Evolutionary conservation across 2,113 vertebrate genomes (phyloP).

Genomic region (Channa argus): DNA sequence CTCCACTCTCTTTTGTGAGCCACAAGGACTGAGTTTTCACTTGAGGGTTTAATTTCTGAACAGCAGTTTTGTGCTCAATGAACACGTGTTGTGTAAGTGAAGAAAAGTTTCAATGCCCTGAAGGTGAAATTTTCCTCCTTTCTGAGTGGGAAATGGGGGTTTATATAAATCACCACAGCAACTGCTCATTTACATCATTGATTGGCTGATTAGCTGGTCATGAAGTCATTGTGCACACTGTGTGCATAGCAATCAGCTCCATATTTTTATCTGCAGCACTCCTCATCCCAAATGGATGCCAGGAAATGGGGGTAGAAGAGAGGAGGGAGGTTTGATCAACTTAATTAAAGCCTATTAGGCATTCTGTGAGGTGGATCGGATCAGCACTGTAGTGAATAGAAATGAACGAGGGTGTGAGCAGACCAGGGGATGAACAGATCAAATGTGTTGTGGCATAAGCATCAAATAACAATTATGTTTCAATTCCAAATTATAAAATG

Average conservation of each 20-base stretch:
- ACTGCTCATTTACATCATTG: constrained; percentile 89
- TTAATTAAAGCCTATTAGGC: constrained; percentile 92
- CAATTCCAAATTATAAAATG: constrained; percentile 42
- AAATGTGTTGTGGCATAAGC: constrained; percentile 31
- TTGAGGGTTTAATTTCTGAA: not conserved
- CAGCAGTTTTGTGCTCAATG: not conserved
- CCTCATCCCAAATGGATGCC: constrained; percentile 79
- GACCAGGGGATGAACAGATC: constrained; percentile 36
- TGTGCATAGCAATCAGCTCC: constrained; percentile 91
- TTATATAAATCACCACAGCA: constrained; percentile 87
- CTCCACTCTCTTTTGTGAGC: not conserved
- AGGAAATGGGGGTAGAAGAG: constrained; percentile 54
- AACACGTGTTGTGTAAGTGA: constrained; percentile 4
- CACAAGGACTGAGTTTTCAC: not conserved
- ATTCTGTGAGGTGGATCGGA: constrained; percentile 80
- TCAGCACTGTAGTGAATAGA: constrained; percentile 60
- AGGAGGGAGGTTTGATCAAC: constrained; percentile 87
- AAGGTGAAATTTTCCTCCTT: constrained; percentile 28
- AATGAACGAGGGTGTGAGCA: constrained; percentile 50
- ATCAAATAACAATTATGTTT: constrained; percentile 54
- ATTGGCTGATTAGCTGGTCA: constrained; percentile 92
- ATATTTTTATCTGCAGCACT: constrained; percentile 87
- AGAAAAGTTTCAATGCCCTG: not conserved
- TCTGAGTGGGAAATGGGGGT: constrained; percentile 75
- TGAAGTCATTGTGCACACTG: constrained; percentile 88